Base-by-base conservation (phyloP, 2,113 vertebrate species). In the Phrynosoma blainvillii region DNA sequence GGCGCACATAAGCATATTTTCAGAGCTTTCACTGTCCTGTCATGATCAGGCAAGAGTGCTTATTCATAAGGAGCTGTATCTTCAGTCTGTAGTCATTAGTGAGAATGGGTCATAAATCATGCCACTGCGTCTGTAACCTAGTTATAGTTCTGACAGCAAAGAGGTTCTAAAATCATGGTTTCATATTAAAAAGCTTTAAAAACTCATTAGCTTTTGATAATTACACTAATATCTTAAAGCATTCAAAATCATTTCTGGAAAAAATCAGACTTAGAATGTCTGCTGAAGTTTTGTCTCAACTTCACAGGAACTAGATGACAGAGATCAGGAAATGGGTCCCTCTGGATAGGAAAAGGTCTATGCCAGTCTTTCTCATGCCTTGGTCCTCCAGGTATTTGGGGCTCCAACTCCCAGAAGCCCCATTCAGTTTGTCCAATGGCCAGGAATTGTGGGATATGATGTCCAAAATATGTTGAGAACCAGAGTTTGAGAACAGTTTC, bases 171-270 rank as follows among this genome's bases (percentile, higher is more conserved):
- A 96, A 96, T 93, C 96, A 91, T 89, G 93, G 88, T 88, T 95
- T 95, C 93, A 89, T 91, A 94, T 93, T 91, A 96, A 90, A 96
- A 96, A 95, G 86, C 94, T 96, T 95, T 96, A 95, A 96, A 97
- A 97, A 94, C 96, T 96, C 95, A 96, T 96, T 96, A 96, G 90
- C 80, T 94, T 93, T 91, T 94, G 84, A 94, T 96, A 97, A 96
- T 97, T 96, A 95, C 93, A 89, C 92, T 95, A 96, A 95, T 96
- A 97, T 94, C 93, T 84, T 89, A 96, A 96, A 96, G 93, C 92
- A 93, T 79, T 93, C 90, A 94, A 92, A 96, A 93, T 97, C 93
- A 94, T 95, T 96, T 96, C 89, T 95, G 87, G 52, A 89, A 92
- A 88, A 93, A 89, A 95, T 93, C 23, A 1, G 87, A 65, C 88